Conservation (phyloP, 2,797 vertebrate genomes). For the Stomatorhinus walkeri region DNA sequence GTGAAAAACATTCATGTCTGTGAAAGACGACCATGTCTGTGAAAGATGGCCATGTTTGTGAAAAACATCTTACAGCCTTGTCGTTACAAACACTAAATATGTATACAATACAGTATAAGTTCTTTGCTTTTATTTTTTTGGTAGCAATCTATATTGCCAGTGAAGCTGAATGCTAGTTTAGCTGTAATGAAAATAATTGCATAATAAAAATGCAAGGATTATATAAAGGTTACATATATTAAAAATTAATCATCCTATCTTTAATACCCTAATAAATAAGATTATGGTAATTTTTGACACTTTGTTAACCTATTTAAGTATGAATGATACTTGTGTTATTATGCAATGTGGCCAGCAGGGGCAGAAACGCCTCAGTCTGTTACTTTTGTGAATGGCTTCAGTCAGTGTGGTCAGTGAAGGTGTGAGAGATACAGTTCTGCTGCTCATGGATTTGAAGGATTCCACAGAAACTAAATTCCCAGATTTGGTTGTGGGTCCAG, state of each 20-base stretch:
- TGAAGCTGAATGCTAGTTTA: neutral
- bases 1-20: neutral
- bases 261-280: conserved; percentile 24
- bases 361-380: neutral
- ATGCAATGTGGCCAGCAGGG: neutral
- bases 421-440: neutral
- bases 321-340: neutral
- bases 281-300: neutral
- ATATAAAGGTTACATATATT: conserved; percentile 5
- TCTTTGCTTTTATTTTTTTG: neutral
- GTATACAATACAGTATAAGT: neutral
- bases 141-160: neutral
- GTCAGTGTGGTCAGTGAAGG: neutral
- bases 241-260: neutral
- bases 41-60: neutral
- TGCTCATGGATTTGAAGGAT: neutral
- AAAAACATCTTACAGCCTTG: neutral
- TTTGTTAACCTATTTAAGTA: neutral
- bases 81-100: neutral
- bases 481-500: neutral
- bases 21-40: neutral
- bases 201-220: neutral
- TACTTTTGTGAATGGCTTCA: neutral
- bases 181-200: neutral
- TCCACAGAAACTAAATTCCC: neutral